Base-by-base conservation (phyloP, 2,888 invertebrate species). In the Stomorhina lunata region DNA sequence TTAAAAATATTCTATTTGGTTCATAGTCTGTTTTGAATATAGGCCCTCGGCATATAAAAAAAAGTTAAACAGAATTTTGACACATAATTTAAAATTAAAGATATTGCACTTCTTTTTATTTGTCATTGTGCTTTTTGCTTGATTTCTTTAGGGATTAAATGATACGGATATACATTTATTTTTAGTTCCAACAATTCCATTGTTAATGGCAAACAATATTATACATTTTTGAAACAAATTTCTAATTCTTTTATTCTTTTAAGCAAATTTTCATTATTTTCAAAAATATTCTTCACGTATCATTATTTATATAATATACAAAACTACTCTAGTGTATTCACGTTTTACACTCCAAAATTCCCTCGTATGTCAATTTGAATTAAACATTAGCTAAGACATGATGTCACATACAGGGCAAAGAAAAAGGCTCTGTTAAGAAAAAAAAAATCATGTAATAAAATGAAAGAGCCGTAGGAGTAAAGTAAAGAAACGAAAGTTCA, bases 381-480 rank as follows among this genome's bases (percentile, higher is more conserved):
- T 34, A 66, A 53, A 37, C n/a, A 53, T 66, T 50, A 53, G 50
- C 34, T 66, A 22, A 37, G 25, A 50, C 34, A 66, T 37, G 53
- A n/a, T 2, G 34, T 15, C 22, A 66, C 50, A 53, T 34, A n/a
- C 20, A 48, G 32, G n/a, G n/a, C n/a, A n/a, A 63, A 7, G 37
- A 55, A 29, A 29, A 15, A 27, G 37, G 1, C 17, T 29, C 27
- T 29, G n/a, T n/a, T n/a, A n/a, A n/a, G n/a, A n/a, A 12, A 63
- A 63, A 63, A 32, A 17, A 45, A 66, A 17, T 27, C 6, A 63
- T 55, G n/a, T 55, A 27, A 25, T 9, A 12, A n/a, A 25, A 17
- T 3, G 3, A 12, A 27, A 12, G 12, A 20, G 22, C 2, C 10
- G 10, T 4, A 55, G 55, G 20, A 37, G 12, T 37, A 37, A 22